phyloP scores from a whole-genome alignment of 2,888 invertebrate species.

The Heliconius aoede region DNA sequence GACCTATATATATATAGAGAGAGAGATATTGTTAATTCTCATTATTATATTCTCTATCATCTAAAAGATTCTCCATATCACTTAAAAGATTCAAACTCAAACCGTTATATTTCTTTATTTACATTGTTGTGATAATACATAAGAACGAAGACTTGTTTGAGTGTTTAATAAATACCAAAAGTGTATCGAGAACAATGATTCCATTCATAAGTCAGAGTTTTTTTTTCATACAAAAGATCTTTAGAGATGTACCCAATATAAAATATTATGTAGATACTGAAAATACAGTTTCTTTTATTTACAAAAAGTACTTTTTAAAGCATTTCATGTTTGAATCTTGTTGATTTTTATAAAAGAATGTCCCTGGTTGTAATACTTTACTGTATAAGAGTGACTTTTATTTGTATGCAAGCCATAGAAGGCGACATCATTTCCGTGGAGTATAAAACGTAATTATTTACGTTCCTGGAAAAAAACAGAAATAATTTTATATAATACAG shows the following conservation, averaged over 20 bases:
- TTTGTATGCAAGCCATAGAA: too few relatives aligned
- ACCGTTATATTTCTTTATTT: background rate
- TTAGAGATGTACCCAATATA: background rate
- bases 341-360: background rate
- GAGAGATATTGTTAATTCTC: background rate
- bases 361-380: too few relatives aligned
- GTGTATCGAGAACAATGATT: conserved; percentile 33
- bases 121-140: conserved; percentile 5
- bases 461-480: too few relatives aligned
- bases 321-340: background rate
- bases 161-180: conserved; percentile 33
- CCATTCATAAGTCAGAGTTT: conserved; percentile 22
- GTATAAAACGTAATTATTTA: too few relatives aligned
- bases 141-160: conserved; percentile 2
- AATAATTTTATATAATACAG: too few relatives aligned
- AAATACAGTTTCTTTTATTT: conserved; percentile 2
- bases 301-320: background rate
- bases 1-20: too few relatives aligned
- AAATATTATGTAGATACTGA: background rate
- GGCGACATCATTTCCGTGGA: too few relatives aligned
- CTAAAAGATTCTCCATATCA: background rate
- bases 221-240: conserved; percentile 24
- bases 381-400: too few relatives aligned
- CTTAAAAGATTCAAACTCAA: background rate
- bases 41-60: background rate